These are phyloP conservation scores for Macroteleia sp. DNA, from an alignment of 2,888 invertebrate species.

Conservation along the genomic window DNA sequence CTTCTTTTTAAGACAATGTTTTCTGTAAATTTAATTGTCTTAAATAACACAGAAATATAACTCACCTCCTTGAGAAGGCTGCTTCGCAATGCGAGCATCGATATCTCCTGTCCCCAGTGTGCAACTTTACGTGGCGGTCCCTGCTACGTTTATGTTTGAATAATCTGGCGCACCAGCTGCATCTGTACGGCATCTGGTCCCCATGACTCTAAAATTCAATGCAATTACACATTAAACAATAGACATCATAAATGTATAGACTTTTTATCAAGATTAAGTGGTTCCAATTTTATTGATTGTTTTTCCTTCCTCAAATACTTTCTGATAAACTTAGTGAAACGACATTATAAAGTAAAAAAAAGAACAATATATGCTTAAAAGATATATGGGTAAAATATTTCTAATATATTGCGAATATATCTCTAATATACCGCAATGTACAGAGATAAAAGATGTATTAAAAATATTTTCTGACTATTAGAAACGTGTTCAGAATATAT, in stretches of 20 bases:
- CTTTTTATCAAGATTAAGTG: slow-evolving; percentile 30
- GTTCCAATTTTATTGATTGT: slow-evolving; percentile 3
- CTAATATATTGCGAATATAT: no score
- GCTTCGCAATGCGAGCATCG: slow-evolving; percentile 95
- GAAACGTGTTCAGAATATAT: no score
- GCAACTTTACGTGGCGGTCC: slow-evolving; percentile 96
- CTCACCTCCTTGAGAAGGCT: slow-evolving; percentile 95
- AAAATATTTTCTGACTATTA: no score
- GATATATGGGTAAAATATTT: no score
- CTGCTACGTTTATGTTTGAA: slow-evolving; percentile 98
- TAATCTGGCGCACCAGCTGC: slow-evolving; percentile 94
- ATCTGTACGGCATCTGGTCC: slow-evolving; percentile 96
- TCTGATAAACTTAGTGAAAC: no score
- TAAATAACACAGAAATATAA: slow-evolving; percentile 4
- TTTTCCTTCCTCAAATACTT: slow-evolving; percentile 3
- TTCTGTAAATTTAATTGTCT: no score
- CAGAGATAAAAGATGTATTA: no score
- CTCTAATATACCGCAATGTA: no score
- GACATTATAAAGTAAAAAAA: no score
- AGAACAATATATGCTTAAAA: no score
- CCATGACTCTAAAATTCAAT: slow-evolving; percentile 90
- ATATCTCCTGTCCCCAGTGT: slow-evolving; percentile 95
- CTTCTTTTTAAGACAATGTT: slow-evolving; percentile 13
- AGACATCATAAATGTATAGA: slow-evolving; percentile 25
- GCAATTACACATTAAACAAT: slow-evolving; percentile 57